These are phyloP conservation scores for Gobionotothen gibberifrons DNA, from an alignment of 2,797 vertebrate genomes.

Conservation along the genomic window DNA sequence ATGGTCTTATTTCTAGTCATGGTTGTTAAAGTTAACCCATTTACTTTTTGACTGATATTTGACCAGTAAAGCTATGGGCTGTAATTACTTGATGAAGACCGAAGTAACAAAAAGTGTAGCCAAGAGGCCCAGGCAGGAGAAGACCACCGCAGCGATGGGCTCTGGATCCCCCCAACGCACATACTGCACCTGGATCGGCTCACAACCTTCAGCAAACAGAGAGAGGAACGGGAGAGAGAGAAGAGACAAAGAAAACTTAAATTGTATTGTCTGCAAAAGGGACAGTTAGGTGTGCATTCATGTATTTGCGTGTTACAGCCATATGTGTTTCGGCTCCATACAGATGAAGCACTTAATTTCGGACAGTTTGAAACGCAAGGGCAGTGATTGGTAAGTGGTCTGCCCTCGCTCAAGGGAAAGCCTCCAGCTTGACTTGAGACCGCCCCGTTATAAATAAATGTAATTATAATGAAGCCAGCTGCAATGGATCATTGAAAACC, in stretches of 20 bases:
- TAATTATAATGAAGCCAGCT: too few relatives aligned
- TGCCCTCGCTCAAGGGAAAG: too few relatives aligned
- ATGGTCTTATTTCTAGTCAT: too few relatives aligned
- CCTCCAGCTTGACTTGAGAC: too few relatives aligned
- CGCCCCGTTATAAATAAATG: too few relatives aligned
- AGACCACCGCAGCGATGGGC: conserved; percentile 97
- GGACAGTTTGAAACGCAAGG: too few relatives aligned
- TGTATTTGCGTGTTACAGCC: not conserved
- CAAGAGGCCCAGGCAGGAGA: conserved; percentile 94
- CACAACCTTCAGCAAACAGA: conserved; percentile 86
- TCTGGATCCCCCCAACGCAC: conserved; percentile 97
- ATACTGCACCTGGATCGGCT: conserved; percentile 94
- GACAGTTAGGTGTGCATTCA: not conserved
- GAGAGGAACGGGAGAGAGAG: not conserved
- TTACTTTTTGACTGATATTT: too few relatives aligned
- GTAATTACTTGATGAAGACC: conserved; percentile 90
- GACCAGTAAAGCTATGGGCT: not conserved
- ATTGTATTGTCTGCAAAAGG: not conserved
- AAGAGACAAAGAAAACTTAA: not conserved
- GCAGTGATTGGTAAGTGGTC: too few relatives aligned
- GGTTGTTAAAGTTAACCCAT: not conserved
- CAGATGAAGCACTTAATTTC: too few relatives aligned
- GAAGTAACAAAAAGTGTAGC: conserved; percentile 95
- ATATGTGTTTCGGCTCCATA: not conserved
- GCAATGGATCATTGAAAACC: too few relatives aligned